Evolutionary conservation across 2,113 vertebrate genomes (phyloP), one percentile per base, ranked within the genome.

Genomic region (Callorhinus ursinus): DNA sequence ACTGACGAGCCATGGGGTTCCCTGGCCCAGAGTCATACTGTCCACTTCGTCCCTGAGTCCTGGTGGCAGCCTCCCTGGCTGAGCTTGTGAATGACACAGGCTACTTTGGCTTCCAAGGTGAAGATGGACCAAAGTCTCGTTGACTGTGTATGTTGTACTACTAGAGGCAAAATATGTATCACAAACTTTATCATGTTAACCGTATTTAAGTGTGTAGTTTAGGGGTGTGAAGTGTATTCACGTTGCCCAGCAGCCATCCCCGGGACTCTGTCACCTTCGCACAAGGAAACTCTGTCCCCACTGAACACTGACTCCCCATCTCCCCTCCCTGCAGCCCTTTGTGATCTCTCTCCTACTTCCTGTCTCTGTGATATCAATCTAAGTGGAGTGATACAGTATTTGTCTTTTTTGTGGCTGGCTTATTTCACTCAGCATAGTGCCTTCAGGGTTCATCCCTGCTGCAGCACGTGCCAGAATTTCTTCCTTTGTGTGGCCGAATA

Each of bases 301-400:
- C 57, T 21, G 49, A 55, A 21, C 11, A 15, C 36, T 5, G 13
- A 57, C 49, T 49, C 31, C 49, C 76, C 8, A 1, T 16, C 33
- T 1, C n/a, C 3, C 5, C 2, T n/a, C 46, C n/a, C 16, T 1
- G 2, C 53, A 46, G 13, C 28, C 39, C 36, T 61, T 51, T n/a
- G 7, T 31, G 61, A 49, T 21, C 39, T 33, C 26, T 21, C 0
- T 31, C 65, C 42, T n/a, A 22, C 91, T 74, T 79, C 49, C 61
- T 49, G 36, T 39, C 31, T 74, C 71, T 83, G 6, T 18, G 53
- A 39, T 22, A 22, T 12, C 7, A 15, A 33, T 18, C 10, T 28
- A 57, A 69, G 22, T 96, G 81, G 33, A 53, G 51, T 74, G 69
- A 14, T 28, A 31, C 3, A 19, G 2, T 18, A 31, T 57, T 79